A percentile compares a stretch with the other conserved stretches of the same genome.
Conservation (phyloP, 2,888 invertebrate species). For the Rugalucina vietnamica region DNA sequence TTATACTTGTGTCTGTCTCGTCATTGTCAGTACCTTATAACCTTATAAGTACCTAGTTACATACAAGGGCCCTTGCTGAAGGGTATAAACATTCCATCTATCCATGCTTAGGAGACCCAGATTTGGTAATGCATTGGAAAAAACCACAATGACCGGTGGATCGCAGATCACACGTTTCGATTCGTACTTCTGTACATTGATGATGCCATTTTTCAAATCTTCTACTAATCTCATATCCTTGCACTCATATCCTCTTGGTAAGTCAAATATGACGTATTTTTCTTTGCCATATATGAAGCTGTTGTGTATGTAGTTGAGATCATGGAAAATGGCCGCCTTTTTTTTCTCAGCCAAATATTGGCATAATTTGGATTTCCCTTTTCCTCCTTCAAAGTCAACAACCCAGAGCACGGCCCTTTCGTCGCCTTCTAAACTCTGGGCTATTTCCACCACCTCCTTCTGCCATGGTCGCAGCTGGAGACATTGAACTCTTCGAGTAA, state of each 20-base stretch:
- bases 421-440: background rate
- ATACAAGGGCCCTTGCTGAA: no score
- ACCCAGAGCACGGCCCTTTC: background rate
- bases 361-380: background rate
- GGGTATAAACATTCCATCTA: no score
- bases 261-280: background rate
- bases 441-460: background rate
- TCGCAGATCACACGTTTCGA: background rate
- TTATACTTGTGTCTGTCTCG: no score
- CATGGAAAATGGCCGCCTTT: background rate
- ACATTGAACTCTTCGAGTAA: background rate
- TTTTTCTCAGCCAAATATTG: background rate
- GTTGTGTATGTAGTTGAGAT: background rate
- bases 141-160: background rate
- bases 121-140: background rate
- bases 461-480: background rate
- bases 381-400: background rate
- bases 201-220: background rate
- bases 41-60: no score
- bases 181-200: background rate
- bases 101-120: background rate
- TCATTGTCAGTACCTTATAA: no score
- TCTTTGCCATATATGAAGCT: background rate
- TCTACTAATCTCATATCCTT: background rate
- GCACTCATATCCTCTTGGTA: background rate